phyloP scores from a whole-genome alignment of 2,113 vertebrate genomes.

The Gobio gobio region DNA sequence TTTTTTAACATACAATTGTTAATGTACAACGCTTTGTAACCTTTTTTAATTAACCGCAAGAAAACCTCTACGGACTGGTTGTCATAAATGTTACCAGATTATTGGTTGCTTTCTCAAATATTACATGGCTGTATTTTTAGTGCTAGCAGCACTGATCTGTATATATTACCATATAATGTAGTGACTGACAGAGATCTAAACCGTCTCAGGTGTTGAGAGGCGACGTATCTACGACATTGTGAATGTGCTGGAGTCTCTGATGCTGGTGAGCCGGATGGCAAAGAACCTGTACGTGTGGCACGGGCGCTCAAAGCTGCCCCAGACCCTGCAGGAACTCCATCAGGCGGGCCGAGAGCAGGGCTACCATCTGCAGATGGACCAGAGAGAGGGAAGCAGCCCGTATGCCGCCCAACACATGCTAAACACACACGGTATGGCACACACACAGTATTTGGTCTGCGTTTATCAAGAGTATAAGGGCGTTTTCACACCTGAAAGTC shows the following conservation, averaged over 20 bases:
- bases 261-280: conserved; percentile 94
- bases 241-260: conserved; percentile 96
- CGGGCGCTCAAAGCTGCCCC: conserved; percentile 82
- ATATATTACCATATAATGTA: no score
- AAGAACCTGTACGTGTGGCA: conserved; percentile 96
- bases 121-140: no score
- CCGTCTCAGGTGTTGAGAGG: conserved; percentile 85
- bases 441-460: neutral
- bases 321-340: conserved; percentile 85
- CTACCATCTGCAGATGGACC: conserved; percentile 87
- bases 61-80: no score
- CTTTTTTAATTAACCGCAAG: no score
- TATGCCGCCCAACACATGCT: neutral
- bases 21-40: no score
- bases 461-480: neutral
- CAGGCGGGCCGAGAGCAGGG: conserved; percentile 84
- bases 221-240: conserved; percentile 96
- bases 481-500: no score
- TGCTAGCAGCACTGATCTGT: no score
- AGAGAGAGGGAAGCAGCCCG: conserved; percentile 70
- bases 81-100: no score
- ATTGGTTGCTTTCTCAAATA: no score
- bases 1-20: no score
- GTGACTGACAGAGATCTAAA: no score
- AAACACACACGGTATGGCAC: conserved; percentile 1